These are phyloP conservation scores for Drosophila multiciliata DNA, from an alignment of 2,888 invertebrate species.

Conservation along the genomic window DNA sequence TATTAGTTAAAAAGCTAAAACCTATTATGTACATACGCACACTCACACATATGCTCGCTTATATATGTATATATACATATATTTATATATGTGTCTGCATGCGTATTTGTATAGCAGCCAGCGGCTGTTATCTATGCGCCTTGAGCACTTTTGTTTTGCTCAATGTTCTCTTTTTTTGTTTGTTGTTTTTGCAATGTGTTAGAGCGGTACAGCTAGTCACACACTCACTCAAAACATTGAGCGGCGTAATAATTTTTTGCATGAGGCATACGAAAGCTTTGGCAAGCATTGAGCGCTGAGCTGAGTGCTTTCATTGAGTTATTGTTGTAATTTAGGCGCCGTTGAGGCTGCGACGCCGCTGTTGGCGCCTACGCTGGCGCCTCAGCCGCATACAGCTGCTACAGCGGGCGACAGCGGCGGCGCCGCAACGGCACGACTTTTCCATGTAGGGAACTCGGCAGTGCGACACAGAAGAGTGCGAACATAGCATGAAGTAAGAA, in stretches of 20 bases:
- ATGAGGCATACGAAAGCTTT: conserved; percentile 37
- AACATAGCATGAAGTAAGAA: conserved; percentile 82
- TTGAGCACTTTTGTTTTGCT: conserved; percentile 26
- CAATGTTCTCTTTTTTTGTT: conserved; percentile 3
- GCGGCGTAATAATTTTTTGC: conserved; percentile 14
- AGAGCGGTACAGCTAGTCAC: conserved; percentile 48
- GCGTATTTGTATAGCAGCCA: conserved; percentile 15
- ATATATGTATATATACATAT: not conserved
- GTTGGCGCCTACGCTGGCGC: conserved; percentile 50
- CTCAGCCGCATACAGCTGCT: conserved; percentile 51
- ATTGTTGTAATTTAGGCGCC: conserved; percentile 52
- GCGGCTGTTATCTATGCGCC: conserved; percentile 42
- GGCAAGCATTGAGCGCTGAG: conserved; percentile 20
- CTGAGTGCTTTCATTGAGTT: conserved; percentile 30
- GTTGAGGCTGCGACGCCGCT: conserved; percentile 46
- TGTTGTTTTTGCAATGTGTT: conserved; percentile 13
- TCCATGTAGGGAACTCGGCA: conserved; percentile 84
- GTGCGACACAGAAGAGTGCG: conserved; percentile 84
- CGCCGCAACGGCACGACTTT: conserved; percentile 60
- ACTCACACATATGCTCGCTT: not conserved
- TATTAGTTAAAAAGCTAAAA: conserved; percentile 67
- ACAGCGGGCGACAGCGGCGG: conserved; percentile 35
- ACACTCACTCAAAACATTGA: conserved; percentile 22
- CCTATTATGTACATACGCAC: conserved; percentile 53
- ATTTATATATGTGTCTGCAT: not conserved